Percentiles rank a stretch among this genome's conserved stretches.
These are phyloP conservation scores for Ormyrus labotus DNA, from an alignment of 2,888 invertebrate genomes.

Conservation along the genomic window DNA sequence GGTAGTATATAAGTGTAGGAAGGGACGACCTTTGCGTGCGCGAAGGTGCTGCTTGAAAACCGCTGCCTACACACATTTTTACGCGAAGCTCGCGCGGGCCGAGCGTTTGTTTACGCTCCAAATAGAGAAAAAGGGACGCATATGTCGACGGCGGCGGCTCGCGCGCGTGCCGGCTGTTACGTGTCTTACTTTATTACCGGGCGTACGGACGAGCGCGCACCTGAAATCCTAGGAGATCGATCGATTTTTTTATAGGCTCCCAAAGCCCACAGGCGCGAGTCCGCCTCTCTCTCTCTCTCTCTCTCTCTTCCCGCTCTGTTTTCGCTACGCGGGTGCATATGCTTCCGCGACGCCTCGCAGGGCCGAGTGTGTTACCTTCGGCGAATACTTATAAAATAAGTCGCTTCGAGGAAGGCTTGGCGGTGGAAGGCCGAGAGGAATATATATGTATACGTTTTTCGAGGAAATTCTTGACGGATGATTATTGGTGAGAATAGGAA, in stretches of 20 bases:
- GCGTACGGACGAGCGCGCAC: constrained; percentile 49
- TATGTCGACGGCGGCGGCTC: constrained; percentile 3
- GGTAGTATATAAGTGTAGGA: not conserved
- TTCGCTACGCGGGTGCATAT: too few relatives aligned
- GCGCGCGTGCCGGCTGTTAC: constrained; percentile 49
- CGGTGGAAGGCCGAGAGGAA: too few relatives aligned
- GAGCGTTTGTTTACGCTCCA: too few relatives aligned
- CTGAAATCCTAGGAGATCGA: constrained; percentile 53
- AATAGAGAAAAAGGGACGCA: constrained; percentile 5
- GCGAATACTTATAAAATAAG: too few relatives aligned
- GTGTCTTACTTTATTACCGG: constrained; percentile 38
- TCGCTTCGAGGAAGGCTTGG: too few relatives aligned
- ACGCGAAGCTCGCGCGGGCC: too few relatives aligned
- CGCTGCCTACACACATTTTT: too few relatives aligned
- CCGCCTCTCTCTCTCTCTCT: not conserved
- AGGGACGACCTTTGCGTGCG: not conserved
- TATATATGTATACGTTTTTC: too few relatives aligned
- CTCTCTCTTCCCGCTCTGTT: too few relatives aligned
- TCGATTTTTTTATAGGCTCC: constrained; percentile 21
- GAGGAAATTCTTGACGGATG: too few relatives aligned
- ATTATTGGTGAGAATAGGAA: too few relatives aligned
- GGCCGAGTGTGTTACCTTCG: not conserved
- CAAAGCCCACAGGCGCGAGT: not conserved
- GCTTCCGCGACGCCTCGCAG: too few relatives aligned
- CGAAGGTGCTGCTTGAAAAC: not conserved